Conservation (phyloP, 2,113 vertebrate genomes). For the Cryptoleucopteryx plumbea region DNA sequence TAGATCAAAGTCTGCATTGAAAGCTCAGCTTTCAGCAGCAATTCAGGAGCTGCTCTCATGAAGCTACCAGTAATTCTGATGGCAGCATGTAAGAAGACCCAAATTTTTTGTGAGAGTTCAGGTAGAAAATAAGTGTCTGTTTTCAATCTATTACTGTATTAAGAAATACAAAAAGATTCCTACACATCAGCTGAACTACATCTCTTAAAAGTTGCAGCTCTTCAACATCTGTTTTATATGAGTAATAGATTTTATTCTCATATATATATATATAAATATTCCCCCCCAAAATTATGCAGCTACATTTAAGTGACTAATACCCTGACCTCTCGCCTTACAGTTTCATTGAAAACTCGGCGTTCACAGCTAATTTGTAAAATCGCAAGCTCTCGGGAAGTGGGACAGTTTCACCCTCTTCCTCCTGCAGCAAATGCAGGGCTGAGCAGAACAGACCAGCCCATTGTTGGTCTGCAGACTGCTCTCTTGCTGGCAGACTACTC, state of each 20-base stretch:
- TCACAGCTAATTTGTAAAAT: not conserved
- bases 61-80: not conserved
- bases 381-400: not conserved
- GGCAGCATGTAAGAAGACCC: not conserved
- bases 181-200: not conserved
- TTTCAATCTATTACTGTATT: not conserved
- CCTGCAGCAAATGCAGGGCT: not conserved
- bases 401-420: not conserved
- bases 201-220: not conserved
- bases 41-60: not conserved
- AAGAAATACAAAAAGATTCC: not conserved
- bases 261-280: not conserved
- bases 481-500: not conserved
- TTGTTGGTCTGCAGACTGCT: slow-evolving; percentile 1
- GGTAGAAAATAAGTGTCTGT: not conserved
- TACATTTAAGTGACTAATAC: not conserved
- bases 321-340: not conserved
- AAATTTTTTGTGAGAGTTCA: not conserved
- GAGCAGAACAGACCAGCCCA: slow-evolving; percentile 4
- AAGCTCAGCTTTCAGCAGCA: not conserved
- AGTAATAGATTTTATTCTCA: not conserved
- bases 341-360: not conserved
- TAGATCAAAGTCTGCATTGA: not conserved
- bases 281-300: not conserved
- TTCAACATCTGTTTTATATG: not conserved